Evolutionary conservation across 2,113 vertebrate species (phyloP), one percentile per base, ranked within the genome.

Genomic region (Rafetus swinhoei): DNA sequence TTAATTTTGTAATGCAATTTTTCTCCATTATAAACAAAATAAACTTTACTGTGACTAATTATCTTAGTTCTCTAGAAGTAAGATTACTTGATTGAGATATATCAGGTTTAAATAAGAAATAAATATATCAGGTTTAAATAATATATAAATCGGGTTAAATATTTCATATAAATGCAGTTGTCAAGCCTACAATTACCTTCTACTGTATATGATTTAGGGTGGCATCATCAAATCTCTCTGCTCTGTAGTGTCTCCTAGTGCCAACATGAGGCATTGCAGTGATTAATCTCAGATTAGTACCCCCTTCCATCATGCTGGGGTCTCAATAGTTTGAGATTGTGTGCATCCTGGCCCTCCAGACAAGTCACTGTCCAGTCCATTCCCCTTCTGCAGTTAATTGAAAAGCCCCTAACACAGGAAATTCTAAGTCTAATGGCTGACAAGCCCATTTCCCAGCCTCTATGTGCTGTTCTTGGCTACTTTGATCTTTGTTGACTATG

Each of bases 91-190:
- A 74, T 94, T n/a, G n/a, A n/a, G n/a, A 81, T 1, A 96, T 85
- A 95, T 45, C 82, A 32, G 18, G 84, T 92, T 96, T 92, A 94
- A 96, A 92, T 90, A 83, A 21, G 84, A 59, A 94, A 69, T 86
- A 85, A 80, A 81, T 1, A 96, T 85, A 95, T 45, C 82, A 32
- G 18, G 84, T 92, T 96, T 92, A 94, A 96, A 92, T 90, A 83
- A 21, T 86, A 86, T 82, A 93, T 62, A 95, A 93, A 92, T 22
- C 80, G 79, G 27, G 32, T 62, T 94, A 90, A 95, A 92, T 80
- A 86, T 94, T 94, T 94, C 65, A 79, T 65, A 87, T 53, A 76
- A 93, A 96, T 65, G 85, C 29, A 12, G 84, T 57, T 69, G 55
- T 56, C 21, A 90, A 79, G 76, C 85, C 22, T 2, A 32, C n/a